phyloP scores from a whole-genome alignment of 2,113 vertebrate genomes.

The Erythrolamprus reginae region DNA sequence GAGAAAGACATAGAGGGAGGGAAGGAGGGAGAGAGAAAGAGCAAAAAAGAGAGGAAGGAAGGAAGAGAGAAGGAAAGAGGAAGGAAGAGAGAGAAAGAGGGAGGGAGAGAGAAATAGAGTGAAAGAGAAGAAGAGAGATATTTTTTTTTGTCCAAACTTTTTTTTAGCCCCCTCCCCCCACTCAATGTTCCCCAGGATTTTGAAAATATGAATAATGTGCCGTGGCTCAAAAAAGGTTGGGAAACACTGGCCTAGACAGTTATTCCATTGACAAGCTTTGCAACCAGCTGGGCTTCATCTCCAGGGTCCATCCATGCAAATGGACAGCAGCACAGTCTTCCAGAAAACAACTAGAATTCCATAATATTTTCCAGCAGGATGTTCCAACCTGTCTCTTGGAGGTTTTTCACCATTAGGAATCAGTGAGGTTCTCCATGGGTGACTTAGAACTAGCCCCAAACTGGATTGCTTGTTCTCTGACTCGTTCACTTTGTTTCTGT shows the following conservation, averaged over 20 bases:
- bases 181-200: too few relatives aligned
- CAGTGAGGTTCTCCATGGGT: neutral
- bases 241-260: neutral
- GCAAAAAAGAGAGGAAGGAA: too few relatives aligned
- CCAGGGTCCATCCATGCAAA: neutral
- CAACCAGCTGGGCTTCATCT: neutral
- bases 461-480: neutral
- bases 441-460: neutral
- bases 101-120: too few relatives aligned
- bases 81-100: too few relatives aligned
- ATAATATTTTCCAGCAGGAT: neutral
- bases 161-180: too few relatives aligned
- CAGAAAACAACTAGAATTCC: neutral
- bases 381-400: neutral
- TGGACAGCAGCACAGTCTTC: neutral
- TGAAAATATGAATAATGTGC: too few relatives aligned
- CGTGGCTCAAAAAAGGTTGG: too few relatives aligned
- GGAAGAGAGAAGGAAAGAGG: too few relatives aligned
- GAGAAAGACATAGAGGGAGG: too few relatives aligned
- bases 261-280: neutral
- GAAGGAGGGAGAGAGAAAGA: too few relatives aligned
- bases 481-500: neutral
- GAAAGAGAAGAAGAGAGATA: too few relatives aligned
- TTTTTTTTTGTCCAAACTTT: too few relatives aligned
- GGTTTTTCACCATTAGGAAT: neutral